Evolutionary conservation across 2,113 vertebrate species (phyloP).

Genomic region (Hipposideros armiger): DNA sequence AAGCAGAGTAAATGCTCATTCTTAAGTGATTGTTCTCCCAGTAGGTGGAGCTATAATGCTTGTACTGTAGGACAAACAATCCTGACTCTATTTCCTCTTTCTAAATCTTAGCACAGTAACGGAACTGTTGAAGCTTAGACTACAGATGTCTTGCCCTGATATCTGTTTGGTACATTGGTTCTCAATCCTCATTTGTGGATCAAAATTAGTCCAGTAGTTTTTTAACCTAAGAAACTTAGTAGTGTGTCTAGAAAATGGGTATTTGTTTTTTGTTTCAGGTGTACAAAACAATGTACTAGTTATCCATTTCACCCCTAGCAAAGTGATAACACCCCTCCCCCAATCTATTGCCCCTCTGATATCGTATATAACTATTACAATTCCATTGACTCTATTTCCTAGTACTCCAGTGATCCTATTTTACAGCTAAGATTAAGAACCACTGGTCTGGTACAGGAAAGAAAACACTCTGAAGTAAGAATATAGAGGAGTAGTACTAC

Average conservation of each 20-base stretch:
- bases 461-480: background rate
- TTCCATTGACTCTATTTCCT: too few relatives aligned
- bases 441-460: background rate
- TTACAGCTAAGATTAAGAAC: background rate
- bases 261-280: background rate
- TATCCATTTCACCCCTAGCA: too few relatives aligned
- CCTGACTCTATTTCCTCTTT: constrained; percentile 41
- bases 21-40: constrained; percentile 27
- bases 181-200: background rate
- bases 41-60: constrained; percentile 69
- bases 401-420: background rate
- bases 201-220: background rate
- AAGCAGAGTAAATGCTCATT: background rate
- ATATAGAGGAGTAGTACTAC: background rate
- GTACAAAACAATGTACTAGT: too few relatives aligned
- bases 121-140: background rate
- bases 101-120: background rate
- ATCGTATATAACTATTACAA: too few relatives aligned
- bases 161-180: constrained; percentile 18
- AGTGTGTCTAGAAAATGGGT: background rate
- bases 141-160: background rate
- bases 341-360: too few relatives aligned
- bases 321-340: too few relatives aligned
- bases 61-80: background rate
- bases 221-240: background rate